A percentile compares a stretch with the other conserved stretches of the same genome.
These are phyloP conservation scores for Poeciliopsis retropinna DNA, from an alignment of 2,113 vertebrate genomes.

Conservation along the genomic window DNA sequence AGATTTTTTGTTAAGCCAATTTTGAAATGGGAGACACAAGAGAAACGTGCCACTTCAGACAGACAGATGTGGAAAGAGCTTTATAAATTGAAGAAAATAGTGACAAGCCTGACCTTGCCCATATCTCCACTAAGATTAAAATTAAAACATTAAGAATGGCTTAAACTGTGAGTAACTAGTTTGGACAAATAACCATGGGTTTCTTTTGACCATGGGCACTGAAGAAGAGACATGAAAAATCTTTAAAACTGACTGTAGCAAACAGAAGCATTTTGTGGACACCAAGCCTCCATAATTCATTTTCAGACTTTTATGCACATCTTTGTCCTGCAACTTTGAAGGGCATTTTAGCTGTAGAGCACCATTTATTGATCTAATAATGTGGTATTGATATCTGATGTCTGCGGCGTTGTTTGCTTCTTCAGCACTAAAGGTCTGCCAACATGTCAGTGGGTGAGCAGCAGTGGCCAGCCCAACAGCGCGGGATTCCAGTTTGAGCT, in stretches of 20 bases:
- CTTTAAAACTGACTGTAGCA: too few species aligned
- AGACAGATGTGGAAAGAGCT: not conserved
- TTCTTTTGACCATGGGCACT: too few species aligned
- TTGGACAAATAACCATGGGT: too few species aligned
- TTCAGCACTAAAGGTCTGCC: constrained; percentile 40
- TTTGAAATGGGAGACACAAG: too few species aligned
- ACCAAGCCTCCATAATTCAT: not conserved
- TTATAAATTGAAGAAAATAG: not conserved
- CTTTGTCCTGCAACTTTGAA: not conserved
- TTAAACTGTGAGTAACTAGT: too few species aligned
- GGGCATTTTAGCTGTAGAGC: not conserved
- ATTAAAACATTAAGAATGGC: too few species aligned
- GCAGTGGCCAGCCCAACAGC: not conserved
- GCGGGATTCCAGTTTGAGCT: constrained; percentile 62
- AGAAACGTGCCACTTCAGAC: not conserved
- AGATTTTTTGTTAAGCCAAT: too few species aligned
- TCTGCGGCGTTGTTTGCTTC: not conserved
- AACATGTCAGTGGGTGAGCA: constrained; percentile 60
- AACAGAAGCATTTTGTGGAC: too few species aligned
- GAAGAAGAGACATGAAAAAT: too few species aligned
- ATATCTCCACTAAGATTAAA: not conserved
- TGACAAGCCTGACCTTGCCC: not conserved
- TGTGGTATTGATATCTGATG: not conserved
- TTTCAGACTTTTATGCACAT: not conserved
- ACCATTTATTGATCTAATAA: not conserved